phyloP scores from a whole-genome alignment of 2,113 vertebrate species.

The Anser brachyrhynchus region DNA sequence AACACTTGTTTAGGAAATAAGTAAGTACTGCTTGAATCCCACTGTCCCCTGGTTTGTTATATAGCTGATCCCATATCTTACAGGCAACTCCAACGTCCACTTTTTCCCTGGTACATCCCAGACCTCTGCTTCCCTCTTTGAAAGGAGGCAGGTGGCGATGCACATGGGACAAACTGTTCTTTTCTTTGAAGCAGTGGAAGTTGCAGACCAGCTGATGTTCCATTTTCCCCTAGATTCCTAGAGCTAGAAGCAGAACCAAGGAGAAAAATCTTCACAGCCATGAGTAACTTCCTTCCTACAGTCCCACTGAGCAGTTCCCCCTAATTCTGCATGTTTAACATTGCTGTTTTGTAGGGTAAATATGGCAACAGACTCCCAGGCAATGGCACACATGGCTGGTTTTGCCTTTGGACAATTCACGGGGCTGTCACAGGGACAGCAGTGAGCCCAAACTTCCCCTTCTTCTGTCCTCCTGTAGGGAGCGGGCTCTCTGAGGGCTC shows the following conservation, averaged over 20 bases:
- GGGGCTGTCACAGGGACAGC: not conserved
- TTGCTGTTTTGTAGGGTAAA: not conserved
- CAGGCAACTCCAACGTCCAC: not conserved
- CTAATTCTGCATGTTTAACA: not conserved
- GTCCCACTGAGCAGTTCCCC: not conserved
- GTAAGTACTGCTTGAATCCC: not conserved
- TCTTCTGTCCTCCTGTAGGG: too few relatives aligned
- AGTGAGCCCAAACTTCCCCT: fast-evolving
- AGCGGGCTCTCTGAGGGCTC: not conserved
- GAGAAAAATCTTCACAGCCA: not conserved
- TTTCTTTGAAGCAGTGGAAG: not conserved
- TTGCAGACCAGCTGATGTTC: not conserved
- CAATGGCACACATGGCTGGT: fast-evolving
- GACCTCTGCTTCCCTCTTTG: not conserved
- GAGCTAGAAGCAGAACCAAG: not conserved
- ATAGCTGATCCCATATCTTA: not conserved
- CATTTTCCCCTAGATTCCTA: not conserved
- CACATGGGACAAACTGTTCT: not conserved
- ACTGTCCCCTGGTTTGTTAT: not conserved
- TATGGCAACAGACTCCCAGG: not conserved
- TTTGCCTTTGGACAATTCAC: not conserved
- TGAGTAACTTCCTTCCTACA: not conserved
- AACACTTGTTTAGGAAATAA: not conserved
- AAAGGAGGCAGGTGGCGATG: not conserved
- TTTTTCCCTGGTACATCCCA: not conserved